These are phyloP conservation scores for Tineola bisselliella DNA, from an alignment of 2,888 invertebrate species.

Conservation along the genomic window DNA sequence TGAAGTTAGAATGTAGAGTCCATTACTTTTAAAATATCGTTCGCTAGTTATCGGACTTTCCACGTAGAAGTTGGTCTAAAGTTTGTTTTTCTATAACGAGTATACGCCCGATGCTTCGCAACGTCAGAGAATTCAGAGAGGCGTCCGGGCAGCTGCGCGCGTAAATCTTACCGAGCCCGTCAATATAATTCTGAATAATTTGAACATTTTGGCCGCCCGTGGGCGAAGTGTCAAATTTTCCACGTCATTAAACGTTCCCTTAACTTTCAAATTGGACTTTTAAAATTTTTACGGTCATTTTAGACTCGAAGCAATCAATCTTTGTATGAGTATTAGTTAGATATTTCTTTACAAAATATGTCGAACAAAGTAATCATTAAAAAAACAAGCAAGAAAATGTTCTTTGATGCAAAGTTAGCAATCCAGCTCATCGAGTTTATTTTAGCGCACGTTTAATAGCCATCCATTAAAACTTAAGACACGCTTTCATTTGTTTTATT, in stretches of 20 bases:
- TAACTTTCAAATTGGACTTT: slow-evolving; percentile 36
- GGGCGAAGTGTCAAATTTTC: slow-evolving; percentile 59
- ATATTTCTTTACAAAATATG: not conserved
- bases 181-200: slow-evolving; percentile 53
- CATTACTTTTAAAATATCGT: slow-evolving; percentile 13
- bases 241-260: slow-evolving; percentile 48
- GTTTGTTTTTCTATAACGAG: slow-evolving; percentile 7
- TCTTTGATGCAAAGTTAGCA: not conserved
- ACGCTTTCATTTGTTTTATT: slow-evolving; percentile 1
- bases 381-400: not conserved
- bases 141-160: slow-evolving; percentile 22
- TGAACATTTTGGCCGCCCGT: slow-evolving; percentile 29
- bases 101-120: not conserved
- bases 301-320: slow-evolving; percentile 23
- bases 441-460: not conserved
- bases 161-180: slow-evolving; percentile 32
- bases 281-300: slow-evolving; percentile 29
- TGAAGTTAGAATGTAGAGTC: slow-evolving; percentile 8
- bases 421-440: not conserved
- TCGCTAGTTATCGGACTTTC: slow-evolving; percentile 12
- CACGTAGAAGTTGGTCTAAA: slow-evolving; percentile 4
- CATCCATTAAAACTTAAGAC: slow-evolving; percentile 5
- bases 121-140: not conserved
- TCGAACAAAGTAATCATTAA: not conserved
- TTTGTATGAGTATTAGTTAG: not conserved